A percentile compares a stretch with the other conserved stretches of the same genome.
Evolutionary conservation across 2,113 vertebrate species (phyloP).

Genomic region (Gymnorhina tibicen): DNA sequence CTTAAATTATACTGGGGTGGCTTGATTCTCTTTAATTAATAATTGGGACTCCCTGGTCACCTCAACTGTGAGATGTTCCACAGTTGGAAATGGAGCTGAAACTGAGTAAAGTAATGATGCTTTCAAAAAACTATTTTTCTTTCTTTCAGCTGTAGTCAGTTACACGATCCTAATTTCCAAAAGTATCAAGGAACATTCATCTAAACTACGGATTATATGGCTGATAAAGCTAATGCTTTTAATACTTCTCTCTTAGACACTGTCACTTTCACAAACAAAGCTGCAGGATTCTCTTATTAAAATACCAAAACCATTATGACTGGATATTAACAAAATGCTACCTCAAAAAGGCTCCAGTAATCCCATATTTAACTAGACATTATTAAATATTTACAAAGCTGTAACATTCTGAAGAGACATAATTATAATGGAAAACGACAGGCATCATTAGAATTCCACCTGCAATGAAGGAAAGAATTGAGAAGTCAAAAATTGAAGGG

Average conservation of each 20-base stretch:
- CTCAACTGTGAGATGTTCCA: neutral
- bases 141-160: neutral
- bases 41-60: neutral
- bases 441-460: neutral
- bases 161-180: neutral
- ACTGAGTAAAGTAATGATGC: neutral
- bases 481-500: neutral
- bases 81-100: neutral
- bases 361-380: neutral
- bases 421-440: neutral
- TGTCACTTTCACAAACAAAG: neutral
- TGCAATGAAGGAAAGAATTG: neutral
- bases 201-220: neutral
- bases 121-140: neutral
- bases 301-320: neutral
- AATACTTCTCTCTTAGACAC: neutral
- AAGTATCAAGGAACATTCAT: neutral
- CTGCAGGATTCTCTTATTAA: neutral
- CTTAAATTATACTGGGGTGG: neutral
- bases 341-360: neutral
- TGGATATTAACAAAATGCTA: neutral
- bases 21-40: neutral
- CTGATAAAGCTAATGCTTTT: neutral
- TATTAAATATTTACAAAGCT: conserved; percentile 34
- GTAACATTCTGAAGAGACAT: neutral